These are phyloP conservation scores for Orius laevigatus DNA, from an alignment of 1,140 invertebrate species.

Conservation along the genomic window DNA sequence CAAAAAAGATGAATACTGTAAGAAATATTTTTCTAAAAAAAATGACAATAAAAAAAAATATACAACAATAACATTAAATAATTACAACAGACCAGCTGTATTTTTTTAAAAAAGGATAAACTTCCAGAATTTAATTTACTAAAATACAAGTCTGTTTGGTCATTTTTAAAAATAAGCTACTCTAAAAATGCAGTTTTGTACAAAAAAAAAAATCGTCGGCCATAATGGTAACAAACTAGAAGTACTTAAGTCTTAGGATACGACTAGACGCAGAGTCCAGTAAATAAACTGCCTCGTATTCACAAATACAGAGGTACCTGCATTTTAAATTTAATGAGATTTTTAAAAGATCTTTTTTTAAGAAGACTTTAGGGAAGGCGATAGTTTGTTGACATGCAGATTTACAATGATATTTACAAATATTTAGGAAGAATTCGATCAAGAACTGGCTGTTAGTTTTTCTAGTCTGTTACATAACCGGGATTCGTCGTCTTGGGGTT, in stretches of 20 bases:
- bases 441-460: slow-evolving; percentile 30
- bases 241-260: slow-evolving; percentile 13
- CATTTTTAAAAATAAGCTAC: background rate
- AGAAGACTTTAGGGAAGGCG: background rate
- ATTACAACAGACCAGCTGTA: too few species aligned
- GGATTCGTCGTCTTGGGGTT: slow-evolving; percentile 19
- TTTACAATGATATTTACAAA: background rate
- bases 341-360: background rate
- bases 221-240: slow-evolving; percentile 14
- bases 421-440: slow-evolving; percentile 5
- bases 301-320: too few species aligned
- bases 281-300: background rate
- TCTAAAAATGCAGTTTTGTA: slow-evolving; percentile 1
- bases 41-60: slow-evolving; percentile 1
- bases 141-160: background rate
- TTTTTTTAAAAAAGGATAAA: background rate
- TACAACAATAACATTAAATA: background rate
- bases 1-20: too few species aligned
- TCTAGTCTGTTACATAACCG: slow-evolving; percentile 32
- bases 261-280: slow-evolving; percentile 14
- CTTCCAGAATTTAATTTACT: slow-evolving; percentile 1
- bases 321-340: background rate
- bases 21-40: too few species aligned
- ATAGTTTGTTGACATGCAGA: background rate
- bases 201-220: slow-evolving; percentile 3